Percentiles rank a stretch among this genome's conserved stretches.
Conservation (phyloP, 2,113 vertebrate genomes). For the Gasterosteus aculeatus region DNA sequence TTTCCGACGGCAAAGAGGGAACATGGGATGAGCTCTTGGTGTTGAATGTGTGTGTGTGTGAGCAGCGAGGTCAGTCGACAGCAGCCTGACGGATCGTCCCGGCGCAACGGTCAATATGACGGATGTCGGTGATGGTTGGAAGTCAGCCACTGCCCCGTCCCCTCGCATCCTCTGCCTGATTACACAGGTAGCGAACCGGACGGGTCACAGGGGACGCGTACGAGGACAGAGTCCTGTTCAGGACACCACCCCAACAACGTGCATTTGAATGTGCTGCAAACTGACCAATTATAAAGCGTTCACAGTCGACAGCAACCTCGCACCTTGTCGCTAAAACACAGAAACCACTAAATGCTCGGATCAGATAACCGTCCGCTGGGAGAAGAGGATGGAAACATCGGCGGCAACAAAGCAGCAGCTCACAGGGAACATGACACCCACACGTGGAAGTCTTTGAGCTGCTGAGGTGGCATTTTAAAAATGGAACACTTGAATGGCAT, state of each 20-base stretch:
- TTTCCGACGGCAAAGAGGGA: neutral
- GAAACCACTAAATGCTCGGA: neutral
- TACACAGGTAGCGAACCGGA: slow-evolving; percentile 39
- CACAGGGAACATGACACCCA: neutral
- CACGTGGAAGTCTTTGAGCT: neutral
- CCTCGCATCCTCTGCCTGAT: slow-evolving; percentile 49
- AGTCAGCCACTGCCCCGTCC: slow-evolving; percentile 42
- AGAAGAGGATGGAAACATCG: slow-evolving; percentile 10
- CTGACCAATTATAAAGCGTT: neutral
- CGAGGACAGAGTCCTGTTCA: slow-evolving; percentile 12
- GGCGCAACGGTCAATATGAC: slow-evolving; percentile 64
- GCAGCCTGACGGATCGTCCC: slow-evolving; percentile 60
- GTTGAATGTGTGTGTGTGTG: slow-evolving; percentile 25
- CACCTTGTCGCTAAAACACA: too few species aligned
- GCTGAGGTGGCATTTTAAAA: slow-evolving; percentile 14
- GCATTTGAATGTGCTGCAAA: neutral
- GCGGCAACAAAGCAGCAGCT: neutral
- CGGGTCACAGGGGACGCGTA: slow-evolving; percentile 5
- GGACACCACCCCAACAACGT: neutral
- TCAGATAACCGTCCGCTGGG: slow-evolving; percentile 22
- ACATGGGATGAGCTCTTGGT: slow-evolving; percentile 6
- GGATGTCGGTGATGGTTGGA: slow-evolving; percentile 68
- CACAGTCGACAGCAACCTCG: too few species aligned
- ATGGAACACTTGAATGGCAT: slow-evolving; percentile 9
- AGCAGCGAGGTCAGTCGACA: slow-evolving; percentile 60